Evolutionary conservation across 1,140 invertebrate genomes (phyloP), one percentile per base, ranked within the genome.

Genomic region (Drosophila sproati): DNA sequence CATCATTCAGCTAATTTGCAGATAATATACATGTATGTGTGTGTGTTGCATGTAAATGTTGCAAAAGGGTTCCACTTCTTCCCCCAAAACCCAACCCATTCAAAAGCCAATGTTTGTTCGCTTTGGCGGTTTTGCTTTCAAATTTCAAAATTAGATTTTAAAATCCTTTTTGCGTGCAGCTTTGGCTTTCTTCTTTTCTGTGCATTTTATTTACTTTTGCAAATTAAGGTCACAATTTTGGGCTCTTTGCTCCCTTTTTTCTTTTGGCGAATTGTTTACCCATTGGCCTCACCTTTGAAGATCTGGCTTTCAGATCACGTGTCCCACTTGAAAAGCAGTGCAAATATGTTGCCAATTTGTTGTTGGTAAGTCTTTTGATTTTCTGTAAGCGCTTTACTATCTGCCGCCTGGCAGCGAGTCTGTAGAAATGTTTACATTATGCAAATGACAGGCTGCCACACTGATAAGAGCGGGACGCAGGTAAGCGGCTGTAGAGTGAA

Each of bases 151-250:
- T 91, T 91, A 89, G 89, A 91, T 91, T 91, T 91, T 76, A 74
- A 91, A 91, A 91, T 91, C 81, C 90, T 80, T 87, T 81, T 74
- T 78, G 66, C 45, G 45, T 73, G 67, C 62, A 77, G 62, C 66
- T 48, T 71, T 68, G 32, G 28, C 35, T 73, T 61, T 77, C 50
- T 66, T 47, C 67, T 63, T 67, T 73, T 66, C 45, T 62, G 12
- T 66, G 47, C 31, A 63, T 78, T 74, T 70, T 91, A 78, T 92
- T 92, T 91, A 89, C 80, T 85, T 92, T 89, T 63, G 66, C 91
- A 92, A 92, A 92, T 92, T 92, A 91, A 92, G 91, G 91, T 92
- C 91, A 90, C 87, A 91, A 81, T 80, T 86, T 86, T 74, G 64
- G 63, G 76, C 78, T 72, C 78, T 86, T 86, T 59, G 62, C 32